Base-by-base conservation (phyloP, 2,888 invertebrate genomes). In the Tholera decimalis region DNA sequence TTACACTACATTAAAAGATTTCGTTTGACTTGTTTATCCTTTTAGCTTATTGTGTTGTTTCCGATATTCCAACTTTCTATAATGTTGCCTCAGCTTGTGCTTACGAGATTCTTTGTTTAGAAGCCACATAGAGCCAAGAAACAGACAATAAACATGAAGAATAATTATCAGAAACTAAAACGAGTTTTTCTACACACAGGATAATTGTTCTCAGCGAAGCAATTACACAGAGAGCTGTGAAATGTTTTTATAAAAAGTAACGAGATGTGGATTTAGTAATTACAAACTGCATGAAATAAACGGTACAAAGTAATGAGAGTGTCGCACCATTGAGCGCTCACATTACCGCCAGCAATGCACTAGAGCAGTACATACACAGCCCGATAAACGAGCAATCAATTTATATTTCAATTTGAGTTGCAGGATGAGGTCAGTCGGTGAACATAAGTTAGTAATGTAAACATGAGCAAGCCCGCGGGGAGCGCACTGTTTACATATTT, bases 401-500 rank as follows among this genome's bases (percentile, higher is more conserved):
- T 20, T 28, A 20, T 50, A 44, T 50, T 37, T 50, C 37, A 44
- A 20, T 37, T 30, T 20, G 15, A 28, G 30, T 24, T 11, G 24
- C 50, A 15, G 44, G 8, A 24, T 3, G 41, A 43, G 41, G 5
- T 46, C 37, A 22, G 22, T 13, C 7, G 9, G 20, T 6, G 22
- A 26, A 30, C 20, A 54, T 33, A 22, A 41, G 35, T 35, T 18
- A 51, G 20, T 53, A 53, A 56, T 47, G 30, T 56, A 56, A 46
- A 60, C 39, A 24, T 39, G 49, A 54, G 47, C 18, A n/a, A n/a
- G n/a, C 13, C 30, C 28, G 8, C 24, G 4, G 35, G 20, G n/a
- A 9, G n/a, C 15, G n/a, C 9, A 41, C 20, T 39, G 30, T 37
- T 53, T 50, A 55, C 44, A 51, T 67, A 69, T 69, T 68, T 70